Conservation (phyloP, 1,140 invertebrate species). For the Lordiphosa mommai region DNA sequence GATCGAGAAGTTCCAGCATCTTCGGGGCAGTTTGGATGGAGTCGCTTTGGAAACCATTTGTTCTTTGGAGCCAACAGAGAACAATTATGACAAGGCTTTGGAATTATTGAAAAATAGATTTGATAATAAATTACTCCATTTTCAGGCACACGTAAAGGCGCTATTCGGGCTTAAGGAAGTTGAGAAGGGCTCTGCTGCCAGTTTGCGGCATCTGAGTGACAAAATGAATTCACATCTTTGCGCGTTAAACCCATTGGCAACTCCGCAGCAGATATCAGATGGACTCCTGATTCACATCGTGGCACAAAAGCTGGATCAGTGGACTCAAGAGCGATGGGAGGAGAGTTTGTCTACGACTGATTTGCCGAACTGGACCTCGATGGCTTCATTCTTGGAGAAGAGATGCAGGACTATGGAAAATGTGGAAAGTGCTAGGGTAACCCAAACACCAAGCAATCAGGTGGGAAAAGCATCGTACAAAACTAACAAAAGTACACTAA, state of each 20-base stretch:
- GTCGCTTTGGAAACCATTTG: too few species aligned
- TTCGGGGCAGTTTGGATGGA: neutral
- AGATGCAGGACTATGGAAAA: conserved; percentile 3
- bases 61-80: too few species aligned
- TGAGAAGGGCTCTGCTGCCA: too few species aligned
- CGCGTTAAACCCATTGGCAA: neutral
- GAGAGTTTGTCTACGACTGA: neutral
- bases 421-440: neutral
- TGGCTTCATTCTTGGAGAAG: conserved; percentile 1
- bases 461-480: neutral
- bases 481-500: neutral
- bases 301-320: neutral
- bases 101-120: neutral
- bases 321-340: neutral
- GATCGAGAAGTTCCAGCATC: neutral
- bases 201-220: too few species aligned
- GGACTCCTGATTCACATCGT: neutral
- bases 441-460: neutral
- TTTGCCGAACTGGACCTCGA: neutral
- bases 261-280: neutral
- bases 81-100: neutral
- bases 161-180: neutral
- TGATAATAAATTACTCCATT: neutral
- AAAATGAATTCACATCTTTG: too few species aligned
- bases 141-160: neutral